These are phyloP conservation scores for Drosophila kepulauana DNA, from an alignment of 1,140 invertebrate genomes.

Conservation along the genomic window DNA sequence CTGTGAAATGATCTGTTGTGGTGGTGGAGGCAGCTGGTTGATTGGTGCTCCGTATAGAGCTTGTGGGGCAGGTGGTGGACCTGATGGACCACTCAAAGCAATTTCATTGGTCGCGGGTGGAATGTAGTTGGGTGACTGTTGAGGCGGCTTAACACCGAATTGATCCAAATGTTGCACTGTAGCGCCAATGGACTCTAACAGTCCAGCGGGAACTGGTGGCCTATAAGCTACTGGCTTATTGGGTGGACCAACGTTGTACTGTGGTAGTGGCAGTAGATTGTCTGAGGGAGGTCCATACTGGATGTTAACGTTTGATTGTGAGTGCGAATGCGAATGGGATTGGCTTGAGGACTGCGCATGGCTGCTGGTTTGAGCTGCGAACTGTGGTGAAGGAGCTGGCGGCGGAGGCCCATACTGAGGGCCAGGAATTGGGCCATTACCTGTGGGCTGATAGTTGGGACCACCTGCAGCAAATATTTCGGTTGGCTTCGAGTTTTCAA, in stretches of 20 bases:
- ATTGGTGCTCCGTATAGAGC: slow-evolving; percentile 45
- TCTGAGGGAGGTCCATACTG: slow-evolving; percentile 82
- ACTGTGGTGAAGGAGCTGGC: slow-evolving; percentile 69
- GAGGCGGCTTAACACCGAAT: slow-evolving; percentile 76
- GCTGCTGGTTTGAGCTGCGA: slow-evolving; percentile 69
- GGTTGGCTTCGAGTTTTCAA: slow-evolving; percentile 70
- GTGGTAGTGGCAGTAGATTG: slow-evolving; percentile 56
- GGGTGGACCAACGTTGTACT: slow-evolving; percentile 85
- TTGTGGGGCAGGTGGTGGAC: slow-evolving; percentile 18
- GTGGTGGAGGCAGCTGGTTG: slow-evolving; percentile 42
- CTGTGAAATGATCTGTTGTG: slow-evolving; percentile 55
- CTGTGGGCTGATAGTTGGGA: slow-evolving; percentile 63
- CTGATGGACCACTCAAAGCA: slow-evolving; percentile 59
- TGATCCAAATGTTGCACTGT: slow-evolving; percentile 86
- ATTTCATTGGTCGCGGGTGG: slow-evolving; percentile 88
- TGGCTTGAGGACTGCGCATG: slow-evolving; percentile 10
- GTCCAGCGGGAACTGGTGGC: slow-evolving; percentile 88
- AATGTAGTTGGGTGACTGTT: slow-evolving; percentile 87
- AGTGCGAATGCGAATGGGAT: slow-evolving; percentile 22
- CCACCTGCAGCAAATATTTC: slow-evolving; percentile 72
- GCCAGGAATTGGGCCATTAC: slow-evolving; percentile 8
- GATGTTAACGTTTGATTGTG: slow-evolving; percentile 58
- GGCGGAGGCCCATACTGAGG: slow-evolving; percentile 44
- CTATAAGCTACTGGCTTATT: slow-evolving; percentile 89
- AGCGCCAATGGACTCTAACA: slow-evolving; percentile 88